A percentile compares a stretch with the other conserved stretches of the same genome.
These are phyloP conservation scores for Malurus cyaneus DNA, from an alignment of 2,113 vertebrate genomes.

Conservation along the genomic window DNA sequence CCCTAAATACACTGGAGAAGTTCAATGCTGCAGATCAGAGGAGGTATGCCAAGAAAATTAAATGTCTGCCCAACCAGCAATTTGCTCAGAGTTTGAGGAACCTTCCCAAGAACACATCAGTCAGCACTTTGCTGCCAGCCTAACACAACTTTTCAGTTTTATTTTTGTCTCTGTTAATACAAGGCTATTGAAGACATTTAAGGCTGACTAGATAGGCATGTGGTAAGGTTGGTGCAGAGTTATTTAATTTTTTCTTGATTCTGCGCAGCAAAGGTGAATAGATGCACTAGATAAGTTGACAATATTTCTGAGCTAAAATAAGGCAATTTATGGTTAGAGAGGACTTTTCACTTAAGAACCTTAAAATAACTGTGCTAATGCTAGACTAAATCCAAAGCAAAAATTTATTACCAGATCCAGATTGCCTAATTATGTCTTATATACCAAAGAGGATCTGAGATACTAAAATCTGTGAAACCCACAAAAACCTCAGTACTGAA, in stretches of 20 bases:
- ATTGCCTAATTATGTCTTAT: not conserved
- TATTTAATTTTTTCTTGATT: not conserved
- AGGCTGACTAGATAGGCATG: not conserved
- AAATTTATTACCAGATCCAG: not conserved
- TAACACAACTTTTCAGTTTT: not conserved
- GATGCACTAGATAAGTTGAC: not conserved
- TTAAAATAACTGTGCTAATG: not conserved
- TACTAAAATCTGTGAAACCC: not conserved
- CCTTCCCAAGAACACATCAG: not conserved
- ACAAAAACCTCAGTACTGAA: not conserved
- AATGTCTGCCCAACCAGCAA: conserved; percentile 32
- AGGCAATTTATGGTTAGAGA: not conserved
- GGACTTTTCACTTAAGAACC: not conserved
- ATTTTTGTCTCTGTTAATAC: not conserved
- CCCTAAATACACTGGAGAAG: conserved; percentile 11
- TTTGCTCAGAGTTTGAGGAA: conserved; percentile 37
- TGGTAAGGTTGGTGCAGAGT: not conserved
- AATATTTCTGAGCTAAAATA: not conserved
- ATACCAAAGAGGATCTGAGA: not conserved
- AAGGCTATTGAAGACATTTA: not conserved
- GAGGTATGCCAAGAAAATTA: conserved; percentile 46
- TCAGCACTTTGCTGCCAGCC: conserved; percentile 5
- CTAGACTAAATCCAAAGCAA: not conserved
- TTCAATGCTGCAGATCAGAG: conserved; percentile 37
- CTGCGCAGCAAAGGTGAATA: not conserved